Evolutionary conservation across 2,797 vertebrate species (phyloP).

Genomic region (Odontamblyopus rebecca): DNA sequence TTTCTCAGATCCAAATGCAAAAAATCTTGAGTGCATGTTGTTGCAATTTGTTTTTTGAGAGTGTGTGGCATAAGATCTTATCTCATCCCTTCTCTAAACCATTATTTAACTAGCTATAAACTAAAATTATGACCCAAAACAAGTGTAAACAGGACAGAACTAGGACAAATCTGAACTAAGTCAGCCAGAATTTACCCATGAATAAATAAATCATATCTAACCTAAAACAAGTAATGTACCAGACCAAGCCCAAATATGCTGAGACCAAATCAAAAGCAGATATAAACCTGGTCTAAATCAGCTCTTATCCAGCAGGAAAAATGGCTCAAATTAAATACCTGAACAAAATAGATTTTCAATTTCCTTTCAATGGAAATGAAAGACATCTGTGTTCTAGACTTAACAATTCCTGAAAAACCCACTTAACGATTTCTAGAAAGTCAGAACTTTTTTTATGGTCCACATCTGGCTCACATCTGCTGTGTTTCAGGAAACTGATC

Average conservation of each 20-base stretch:
- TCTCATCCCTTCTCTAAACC: too few relatives aligned
- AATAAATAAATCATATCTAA: neutral
- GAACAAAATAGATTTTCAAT: conserved; percentile 2
- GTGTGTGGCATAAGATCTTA: too few relatives aligned
- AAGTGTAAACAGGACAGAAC: neutral
- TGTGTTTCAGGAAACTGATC: conserved; percentile 84
- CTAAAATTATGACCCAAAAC: neutral
- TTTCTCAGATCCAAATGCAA: too few relatives aligned
- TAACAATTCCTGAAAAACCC: conserved; percentile 25
- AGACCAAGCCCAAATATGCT: neutral
- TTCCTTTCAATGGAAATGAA: conserved; percentile 3
- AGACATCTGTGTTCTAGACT: conserved; percentile 1
- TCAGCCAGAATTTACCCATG: neutral
- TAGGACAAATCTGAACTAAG: neutral
- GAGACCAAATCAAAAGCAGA: neutral
- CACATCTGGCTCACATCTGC: conserved; percentile 10
- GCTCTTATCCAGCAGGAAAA: neutral
- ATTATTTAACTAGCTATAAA: neutral
- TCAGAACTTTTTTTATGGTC: conserved; percentile 9
- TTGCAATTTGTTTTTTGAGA: too few relatives aligned
- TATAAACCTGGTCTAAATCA: neutral
- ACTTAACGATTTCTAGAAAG: conserved; percentile 1
- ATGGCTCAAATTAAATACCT: neutral
- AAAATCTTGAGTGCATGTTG: too few relatives aligned
- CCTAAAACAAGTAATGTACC: neutral